phyloP scores from a whole-genome alignment of 2,888 invertebrate species.

The Pyrocoelia pectoralis region DNA sequence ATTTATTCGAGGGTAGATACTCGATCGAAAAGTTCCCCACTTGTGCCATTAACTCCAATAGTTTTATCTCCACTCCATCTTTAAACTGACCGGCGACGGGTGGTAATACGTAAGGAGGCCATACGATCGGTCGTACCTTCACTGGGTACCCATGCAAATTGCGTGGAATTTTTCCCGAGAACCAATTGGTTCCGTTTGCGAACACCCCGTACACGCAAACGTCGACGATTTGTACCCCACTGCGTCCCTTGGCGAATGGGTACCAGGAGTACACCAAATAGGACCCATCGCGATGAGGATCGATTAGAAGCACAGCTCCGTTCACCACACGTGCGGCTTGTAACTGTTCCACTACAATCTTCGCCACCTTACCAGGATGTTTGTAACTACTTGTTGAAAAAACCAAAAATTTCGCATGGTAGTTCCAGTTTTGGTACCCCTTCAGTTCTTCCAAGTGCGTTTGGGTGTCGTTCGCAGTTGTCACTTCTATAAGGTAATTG shows the following conservation, averaged over 20 bases:
- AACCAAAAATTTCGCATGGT: conserved; percentile 42
- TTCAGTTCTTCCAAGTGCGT: conserved; percentile 24
- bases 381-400: conserved; percentile 39
- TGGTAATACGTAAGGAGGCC: conserved; percentile 49
- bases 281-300: background rate
- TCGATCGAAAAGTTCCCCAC: conserved; percentile 45
- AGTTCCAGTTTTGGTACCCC: conserved; percentile 36
- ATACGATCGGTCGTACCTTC: conserved; percentile 47
- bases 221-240: conserved; percentile 32
- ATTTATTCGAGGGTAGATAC: conserved; percentile 38
- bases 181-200: conserved; percentile 36
- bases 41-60: conserved; percentile 46
- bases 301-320: background rate
- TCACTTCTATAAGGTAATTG: background rate
- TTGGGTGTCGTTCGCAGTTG: background rate
- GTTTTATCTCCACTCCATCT: conserved; percentile 47
- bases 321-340: background rate
- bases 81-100: conserved; percentile 12
- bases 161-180: conserved; percentile 46
- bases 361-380: conserved; percentile 9
- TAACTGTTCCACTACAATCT: background rate
- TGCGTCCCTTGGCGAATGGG: background rate
- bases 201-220: conserved; percentile 39
- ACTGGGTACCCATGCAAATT: conserved; percentile 50
- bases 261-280: background rate